Conservation (phyloP, 2,113 vertebrate genomes). For the Dicentrarchus labrax region DNA sequence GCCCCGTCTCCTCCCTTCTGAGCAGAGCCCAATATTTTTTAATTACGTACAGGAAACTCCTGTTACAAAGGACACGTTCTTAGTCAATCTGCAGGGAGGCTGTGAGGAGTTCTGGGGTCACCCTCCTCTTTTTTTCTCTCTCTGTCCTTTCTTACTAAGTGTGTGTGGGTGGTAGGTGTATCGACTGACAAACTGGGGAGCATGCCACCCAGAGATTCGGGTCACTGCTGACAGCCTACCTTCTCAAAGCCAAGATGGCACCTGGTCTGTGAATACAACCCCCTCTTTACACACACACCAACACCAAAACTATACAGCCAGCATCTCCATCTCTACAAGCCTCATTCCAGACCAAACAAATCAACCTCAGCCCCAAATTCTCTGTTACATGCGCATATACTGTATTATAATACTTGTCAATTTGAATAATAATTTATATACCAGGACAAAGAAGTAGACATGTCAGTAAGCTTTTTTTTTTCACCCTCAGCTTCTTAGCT, state of each 20-base stretch:
- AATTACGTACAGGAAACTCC: constrained; percentile 84
- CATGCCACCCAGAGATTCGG: constrained; percentile 65
- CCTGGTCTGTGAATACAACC: constrained; percentile 42
- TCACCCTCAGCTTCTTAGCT: constrained; percentile 76
- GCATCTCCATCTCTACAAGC: not conserved
- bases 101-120: constrained; percentile 60
- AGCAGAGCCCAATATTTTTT: constrained; percentile 77
- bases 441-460: constrained; percentile 53
- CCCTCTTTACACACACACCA: constrained; percentile 1
- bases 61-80: constrained; percentile 84
- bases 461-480: constrained; percentile 58
- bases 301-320: constrained; percentile 2
- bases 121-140: constrained; percentile 35
- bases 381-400: not conserved
- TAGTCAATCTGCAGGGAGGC: constrained; percentile 68
- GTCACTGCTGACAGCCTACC: constrained; percentile 61
- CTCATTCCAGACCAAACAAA: constrained; percentile 17
- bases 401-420: constrained; percentile 31
- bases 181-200: constrained; percentile 65
- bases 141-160: constrained; percentile 26
- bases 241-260: constrained; percentile 64
- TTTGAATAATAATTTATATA: constrained; percentile 47
- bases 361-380: not conserved
- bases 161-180: constrained; percentile 73
- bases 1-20: constrained; percentile 62